Base-by-base conservation (phyloP, 2,888 invertebrate species). In the Caenorhabditis macrosperma region DNA sequence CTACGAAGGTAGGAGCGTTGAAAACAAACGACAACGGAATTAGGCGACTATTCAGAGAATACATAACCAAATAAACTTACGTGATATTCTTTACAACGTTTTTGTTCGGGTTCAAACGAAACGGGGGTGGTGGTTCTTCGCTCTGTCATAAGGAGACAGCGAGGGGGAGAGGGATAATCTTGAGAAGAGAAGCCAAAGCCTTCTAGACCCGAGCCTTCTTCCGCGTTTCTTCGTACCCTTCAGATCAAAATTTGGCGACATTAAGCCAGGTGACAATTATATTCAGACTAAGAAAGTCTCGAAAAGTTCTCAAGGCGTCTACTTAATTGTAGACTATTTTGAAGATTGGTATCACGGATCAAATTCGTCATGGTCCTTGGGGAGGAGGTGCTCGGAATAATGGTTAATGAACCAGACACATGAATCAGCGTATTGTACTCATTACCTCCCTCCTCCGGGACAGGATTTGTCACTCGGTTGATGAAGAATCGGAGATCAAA, bases 391-490 rank as follows among this genome's bases (percentile, higher is more conserved):
- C n/a, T n/a, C n/a, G n/a, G n/a, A n/a, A n/a, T n/a, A 60, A 61
- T 48, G 33, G 46, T 61, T 22, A 48, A 30, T 17, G 30, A 38
- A 67, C 54, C 52, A 30, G 54, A 54, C 26, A 22, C 1, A 26
- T 54, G 44, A 66, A 30, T 57, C 46, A 68, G 50, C 24, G 48
- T 28, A 68, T 38, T 59, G 48, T 59, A 68, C 59, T 68, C 68
- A 38, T 68, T 59, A 33, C 61, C 44, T 35, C 35, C 10, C 44
- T 4, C 15, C 48, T 55, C 10, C 33, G 38, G 46, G 30, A 48
- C 12, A 20, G 41, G 20, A 67, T 67, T 67, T 67, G 66, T 67
- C 66, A 67, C 22, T 55, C 22, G 5, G n/a, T n/a, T n/a, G 17
- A 17, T 17, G n/a, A 20, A 44, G 44, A 44, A n/a, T 44, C 44